A percentile compares a stretch with the other conserved stretches of the same genome.
phyloP scores from a whole-genome alignment of 2,797 vertebrate genomes.

The Pampus argenteus region DNA sequence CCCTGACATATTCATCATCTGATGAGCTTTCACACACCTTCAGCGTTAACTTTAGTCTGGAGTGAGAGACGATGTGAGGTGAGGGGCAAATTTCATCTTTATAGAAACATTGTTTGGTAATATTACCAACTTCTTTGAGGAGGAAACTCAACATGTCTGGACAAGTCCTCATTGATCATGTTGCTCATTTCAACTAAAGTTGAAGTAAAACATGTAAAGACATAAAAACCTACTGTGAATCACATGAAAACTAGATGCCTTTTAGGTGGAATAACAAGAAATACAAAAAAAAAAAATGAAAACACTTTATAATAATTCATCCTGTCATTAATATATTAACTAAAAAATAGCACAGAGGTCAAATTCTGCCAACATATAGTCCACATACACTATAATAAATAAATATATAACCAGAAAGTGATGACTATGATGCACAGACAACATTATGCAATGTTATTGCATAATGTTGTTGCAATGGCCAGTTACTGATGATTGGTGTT shows the following conservation, averaged over 20 bases:
- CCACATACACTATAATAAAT: slow-evolving; percentile 14
- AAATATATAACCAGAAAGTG: slow-evolving; percentile 12
- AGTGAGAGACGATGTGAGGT: slow-evolving; percentile 3
- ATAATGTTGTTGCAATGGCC: not conserved
- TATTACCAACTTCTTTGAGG: not conserved
- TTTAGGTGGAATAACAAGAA: not conserved
- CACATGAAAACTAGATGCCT: not conserved
- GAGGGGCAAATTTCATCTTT: not conserved
- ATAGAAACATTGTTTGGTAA: slow-evolving; percentile 5
- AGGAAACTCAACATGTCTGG: not conserved
- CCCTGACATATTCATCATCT: not conserved
- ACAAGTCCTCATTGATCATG: not conserved
- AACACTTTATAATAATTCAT: not conserved
- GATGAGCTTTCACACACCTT: slow-evolving; percentile 5
- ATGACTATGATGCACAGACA: not conserved
- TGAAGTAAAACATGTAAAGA: not conserved
- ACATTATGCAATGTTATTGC: not conserved
- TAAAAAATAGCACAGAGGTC: not conserved
- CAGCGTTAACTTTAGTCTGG: slow-evolving; percentile 1
- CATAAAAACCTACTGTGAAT: not conserved
- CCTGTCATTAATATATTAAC: not conserved
- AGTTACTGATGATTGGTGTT: not conserved
- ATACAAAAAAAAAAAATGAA: not conserved
- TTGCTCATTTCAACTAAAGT: not conserved
- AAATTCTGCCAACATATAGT: slow-evolving; percentile 4